Evolutionary conservation across 1,140 invertebrate genomes (phyloP), one percentile per base, ranked within the genome.

Genomic region (Panagrolaimus sp.): DNA sequence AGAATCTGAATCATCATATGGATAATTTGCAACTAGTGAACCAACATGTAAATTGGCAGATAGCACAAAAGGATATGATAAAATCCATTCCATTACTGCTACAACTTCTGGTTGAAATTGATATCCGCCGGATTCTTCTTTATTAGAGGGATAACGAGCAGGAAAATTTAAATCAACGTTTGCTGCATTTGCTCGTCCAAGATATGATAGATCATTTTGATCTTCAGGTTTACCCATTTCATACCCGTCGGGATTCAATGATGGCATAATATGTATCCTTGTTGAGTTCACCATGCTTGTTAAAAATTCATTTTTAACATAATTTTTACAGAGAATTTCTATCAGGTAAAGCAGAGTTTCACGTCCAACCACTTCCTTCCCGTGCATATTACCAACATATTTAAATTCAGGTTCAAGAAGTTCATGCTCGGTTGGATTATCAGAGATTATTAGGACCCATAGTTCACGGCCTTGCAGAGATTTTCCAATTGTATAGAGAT

Each of bases 41-140:
- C 92, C 86, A 42, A 94, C 95, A 82, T 98, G 95, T 5, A 98
- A 85, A 86, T 97, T 98, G 2, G 94, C 93, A 0, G 93, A 97
- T 2, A 98, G 84, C 4, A 97, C 93, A 86, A 99, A 98, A 0
- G 92, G 92, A 75, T 90, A 87, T 3, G 87, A 85, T 9, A 87
- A 83, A 1, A 93, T 89, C 95, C 95, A 98, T 45, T 90, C 86
- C 88, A 98, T 98, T 0, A 97, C 88, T 0, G 92, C 92, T 65
- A 84, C 76, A 0, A 93, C 96, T 86, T 98, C 95, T 0, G 91
- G 91, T 65, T 84, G 78, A 5, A 82, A 67, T 72, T n/a, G 43
- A 25, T 51, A 84, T 92, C 88, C 25, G 84, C 87, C 9, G 84
- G 69, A 71, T 71, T 78, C 80, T 91, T 92, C 45, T 89, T 82